Base-by-base conservation (phyloP, 2,113 vertebrate genomes). In the Paramisgurnus dabryanus region DNA sequence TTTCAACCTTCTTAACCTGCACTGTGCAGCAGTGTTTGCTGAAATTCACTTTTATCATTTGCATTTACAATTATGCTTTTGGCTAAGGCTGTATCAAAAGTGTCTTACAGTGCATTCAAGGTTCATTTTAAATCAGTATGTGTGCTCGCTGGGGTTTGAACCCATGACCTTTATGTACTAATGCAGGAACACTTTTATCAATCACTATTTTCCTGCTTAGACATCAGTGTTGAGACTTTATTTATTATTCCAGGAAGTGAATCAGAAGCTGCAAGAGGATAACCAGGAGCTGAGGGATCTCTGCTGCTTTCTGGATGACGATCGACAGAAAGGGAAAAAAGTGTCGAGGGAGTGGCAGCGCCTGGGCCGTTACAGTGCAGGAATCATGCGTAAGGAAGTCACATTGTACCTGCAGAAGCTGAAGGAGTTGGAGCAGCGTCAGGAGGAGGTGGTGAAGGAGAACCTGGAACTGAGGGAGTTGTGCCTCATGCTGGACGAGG, bases 241-340 rank as follows among this genome's bases (percentile, higher is more conserved):
- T 66, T 73, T 18, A n/a, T 50, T 85, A 18, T 86, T 81, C 39
- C 91, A 98, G 97, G 97, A 98, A 50, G 94, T 99, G 88, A 99
- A 99, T 91, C 96, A 96, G 94, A 97, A 97, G 85, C 94, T 99
- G 76, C 97, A 98, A 87, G 95, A 99, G 86, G 97, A 99, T 88
- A 98, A 98, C 93, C 96, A 98, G 85, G 97, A 99, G 60, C 93
- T 99, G 87, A 89, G 97, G 79, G 97, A 99, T 86, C 94, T 99
- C 40, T 98, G 97, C 90, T 99, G 97, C 81, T 99, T 99, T 88
- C 91, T 99, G 87, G 97, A 99, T 2, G 97, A 98, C 0, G 97
- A 99, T 89, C 91, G 97, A 49, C 97, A 99, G 93, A 99, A 99
- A 80, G 96, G 96, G 83, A 98, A 96, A 89, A 93, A 94, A 47